Evolutionary conservation across 2,888 invertebrate species (phyloP), one percentile per base, ranked within the genome.

Genomic region (Epistrophe grossulariae): DNA sequence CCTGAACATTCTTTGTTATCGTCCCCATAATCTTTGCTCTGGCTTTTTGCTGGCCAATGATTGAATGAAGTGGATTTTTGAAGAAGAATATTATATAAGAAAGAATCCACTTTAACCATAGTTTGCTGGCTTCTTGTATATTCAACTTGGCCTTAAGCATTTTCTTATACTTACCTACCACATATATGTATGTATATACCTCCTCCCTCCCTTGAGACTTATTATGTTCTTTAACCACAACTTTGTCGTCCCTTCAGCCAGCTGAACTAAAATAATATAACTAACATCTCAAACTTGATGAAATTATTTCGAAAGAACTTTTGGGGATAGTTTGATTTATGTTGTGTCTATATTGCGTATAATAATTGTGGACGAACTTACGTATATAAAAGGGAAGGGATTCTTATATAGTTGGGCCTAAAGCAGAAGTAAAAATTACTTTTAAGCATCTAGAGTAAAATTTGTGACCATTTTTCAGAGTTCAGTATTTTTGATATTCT

Each of bases 261-360:
- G 2, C 24, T 50, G 31, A 77, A 55, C 71, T 66, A 40, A 57
- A 72, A 40, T 70, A 73, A 74, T 59, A 62, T 70, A 80, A 71
- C 68, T 59, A 73, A 57, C 60, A 72, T 78, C 77, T 48, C 59
- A 68, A 78, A 82, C 70, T 85, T 85, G 72, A 85, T 81, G 60
- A 85, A 85, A 85, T 77, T 78, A 77, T 81, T 81, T 73, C 73
- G 17, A 68, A 40, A 81, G n/a, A 68, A 70, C 73, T 78, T 55
- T 55, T 73, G 70, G 73, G 70, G 70, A 64, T 71, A 73, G 70
- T 78, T 85, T 85, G 82, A 85, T 85, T 85, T 79, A 74, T 84
- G 45, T 55, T 52, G 43, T 35, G 35, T 31, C 31, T 40, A 40
- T 31, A 71, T 68, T 13, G 15, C 55, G 15, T 11, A 13, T 59